Percentiles rank a stretch among this genome's conserved stretches.
These are phyloP conservation scores for Omphaloscelis lunosa DNA, from an alignment of 2,888 invertebrate genomes.

Conservation along the genomic window DNA sequence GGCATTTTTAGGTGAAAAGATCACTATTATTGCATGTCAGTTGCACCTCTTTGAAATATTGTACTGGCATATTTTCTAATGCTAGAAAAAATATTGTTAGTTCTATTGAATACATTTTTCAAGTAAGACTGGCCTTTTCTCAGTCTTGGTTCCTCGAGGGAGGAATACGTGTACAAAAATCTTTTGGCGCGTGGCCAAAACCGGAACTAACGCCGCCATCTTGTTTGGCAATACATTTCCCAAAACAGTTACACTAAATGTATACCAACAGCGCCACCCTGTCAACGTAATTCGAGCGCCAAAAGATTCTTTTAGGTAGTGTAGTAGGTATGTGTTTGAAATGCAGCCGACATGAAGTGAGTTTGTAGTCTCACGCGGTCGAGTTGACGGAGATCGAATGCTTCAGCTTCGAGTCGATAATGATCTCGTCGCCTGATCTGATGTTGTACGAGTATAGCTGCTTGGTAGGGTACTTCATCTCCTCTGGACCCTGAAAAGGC, in stretches of 20 bases:
- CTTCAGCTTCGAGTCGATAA: constrained; percentile 95
- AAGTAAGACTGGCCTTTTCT: constrained; percentile 44
- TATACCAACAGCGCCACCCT: constrained; percentile 4
- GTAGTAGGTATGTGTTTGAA: constrained; percentile 50
- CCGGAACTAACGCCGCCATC: background rate
- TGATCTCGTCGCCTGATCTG: constrained; percentile 96
- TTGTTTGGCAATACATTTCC: background rate
- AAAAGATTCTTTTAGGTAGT: background rate
- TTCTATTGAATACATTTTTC: constrained; percentile 24
- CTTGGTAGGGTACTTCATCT: constrained; percentile 97
- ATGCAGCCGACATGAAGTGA: constrained; percentile 65
- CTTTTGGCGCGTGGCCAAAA: background rate
- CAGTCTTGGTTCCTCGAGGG: constrained; percentile 45
- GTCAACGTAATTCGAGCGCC: background rate
- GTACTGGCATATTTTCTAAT: constrained; percentile 42
- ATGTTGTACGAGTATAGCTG: constrained; percentile 98
- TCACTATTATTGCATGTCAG: constrained; percentile 47
- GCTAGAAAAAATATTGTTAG: constrained; percentile 26
- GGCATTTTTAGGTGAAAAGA: constrained; percentile 61
- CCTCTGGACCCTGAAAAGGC: constrained; percentile 93
- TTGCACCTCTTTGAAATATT: constrained; percentile 63
- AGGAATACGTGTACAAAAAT: constrained; percentile 16
- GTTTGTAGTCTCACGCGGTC: constrained; percentile 69
- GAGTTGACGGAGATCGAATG: constrained; percentile 86
- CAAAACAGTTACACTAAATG: background rate